These are phyloP conservation scores for Phrynosoma blainvillii DNA, from an alignment of 2,113 vertebrate species.

Conservation along the genomic window DNA sequence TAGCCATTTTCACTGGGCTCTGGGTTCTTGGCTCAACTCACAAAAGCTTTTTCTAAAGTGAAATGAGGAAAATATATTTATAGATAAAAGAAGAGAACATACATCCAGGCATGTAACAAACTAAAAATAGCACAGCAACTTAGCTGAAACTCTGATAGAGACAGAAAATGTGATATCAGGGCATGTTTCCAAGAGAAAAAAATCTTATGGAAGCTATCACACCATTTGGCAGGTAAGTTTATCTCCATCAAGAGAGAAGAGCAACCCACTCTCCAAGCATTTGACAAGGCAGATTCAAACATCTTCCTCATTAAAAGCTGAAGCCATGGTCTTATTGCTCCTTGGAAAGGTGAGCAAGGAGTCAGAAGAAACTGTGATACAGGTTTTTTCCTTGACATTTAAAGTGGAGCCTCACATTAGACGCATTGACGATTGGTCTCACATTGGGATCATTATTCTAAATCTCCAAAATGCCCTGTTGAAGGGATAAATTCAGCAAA, in stretches of 20 bases:
- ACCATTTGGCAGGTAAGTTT: not conserved
- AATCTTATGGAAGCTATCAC: not conserved
- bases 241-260: not conserved
- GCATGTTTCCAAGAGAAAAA: not conserved
- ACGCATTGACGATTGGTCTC: not conserved
- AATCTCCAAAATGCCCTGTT: not conserved
- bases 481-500: not conserved
- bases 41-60: not conserved
- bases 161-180: not conserved
- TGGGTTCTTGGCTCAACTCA: too few relatives aligned
- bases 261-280: not conserved
- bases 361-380: not conserved
- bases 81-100: not conserved
- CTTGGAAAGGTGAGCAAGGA: not conserved
- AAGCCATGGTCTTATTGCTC: not conserved
- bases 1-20: too few relatives aligned
- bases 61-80: not conserved
- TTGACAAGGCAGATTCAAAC: not conserved
- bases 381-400: not conserved
- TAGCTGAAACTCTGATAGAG: not conserved
- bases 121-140: not conserved
- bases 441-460: not conserved
- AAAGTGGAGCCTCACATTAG: not conserved
- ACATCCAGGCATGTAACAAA: not conserved
- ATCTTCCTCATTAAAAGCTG: not conserved